Base-by-base conservation (phyloP, 2,797 vertebrate genomes). In the Sebastes nivosus region DNA sequence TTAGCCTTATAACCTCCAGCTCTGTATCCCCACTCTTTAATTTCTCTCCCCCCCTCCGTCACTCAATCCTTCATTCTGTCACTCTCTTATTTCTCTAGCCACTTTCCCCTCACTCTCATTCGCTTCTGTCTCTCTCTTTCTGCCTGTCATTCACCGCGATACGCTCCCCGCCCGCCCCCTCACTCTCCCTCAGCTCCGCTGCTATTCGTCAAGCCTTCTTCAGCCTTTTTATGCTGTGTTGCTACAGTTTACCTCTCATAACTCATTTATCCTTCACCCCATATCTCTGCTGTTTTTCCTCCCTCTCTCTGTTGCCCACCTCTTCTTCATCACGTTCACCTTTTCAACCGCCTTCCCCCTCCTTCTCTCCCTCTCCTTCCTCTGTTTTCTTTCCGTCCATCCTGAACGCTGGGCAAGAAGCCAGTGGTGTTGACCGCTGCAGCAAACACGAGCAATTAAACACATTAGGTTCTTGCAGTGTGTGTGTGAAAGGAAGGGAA, bases 361-460 rank as follows among this genome's bases (percentile, higher is more conserved):
- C 9, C n/a, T 3, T 74, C 9, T 38, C 34, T 36, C 34, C 34
- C 34, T 36, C 34, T 36, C 2, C 34, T 36, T 36, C 34, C 34
- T 16, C 38, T 34, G 16, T 46, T 46, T 46, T 18, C 42, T 46
- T 18, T 2, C 42, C 3, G 6, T 46, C 42, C 42, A 46, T 46
- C 52, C 50, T 69, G 38, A 42, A 16, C 1, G 38, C 38, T 16
- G 14, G 38, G 38, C 38, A 6, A 42, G 38, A 42, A 42, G 14
- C 22, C 14, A 9, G 24, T 73, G 10, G 12, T 20, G 42, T 34
- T 79, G 67, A 64, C 65, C 70, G 68, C 77, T 54, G n/a, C 72
- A 67, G 82, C 79, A 88, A 86, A 83, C 69, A 88, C 63, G 30
- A 88, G 82, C 81, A 87, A 90, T 91, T 87, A 87, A 81, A 87